phyloP scores from a whole-genome alignment of 2,888 invertebrate genomes.

The Syrphus vitripennis region DNA sequence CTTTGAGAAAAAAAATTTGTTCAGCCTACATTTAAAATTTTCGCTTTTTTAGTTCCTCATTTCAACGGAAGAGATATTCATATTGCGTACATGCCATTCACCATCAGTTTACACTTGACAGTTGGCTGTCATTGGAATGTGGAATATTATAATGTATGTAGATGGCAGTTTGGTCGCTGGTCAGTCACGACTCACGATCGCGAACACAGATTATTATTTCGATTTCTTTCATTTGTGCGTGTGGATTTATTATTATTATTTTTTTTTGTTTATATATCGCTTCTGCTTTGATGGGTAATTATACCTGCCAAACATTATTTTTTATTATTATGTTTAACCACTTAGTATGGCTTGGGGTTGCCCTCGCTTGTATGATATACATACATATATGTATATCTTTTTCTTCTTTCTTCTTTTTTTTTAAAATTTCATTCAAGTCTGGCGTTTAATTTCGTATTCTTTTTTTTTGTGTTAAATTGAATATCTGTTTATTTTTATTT shows the following conservation, averaged over 20 bases:
- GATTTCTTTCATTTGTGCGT: background rate
- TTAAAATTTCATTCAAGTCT: background rate
- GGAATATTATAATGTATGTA: too few species aligned
- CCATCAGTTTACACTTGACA: background rate
- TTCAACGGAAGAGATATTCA: background rate
- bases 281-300: background rate
- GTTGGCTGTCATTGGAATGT: background rate
- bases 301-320: slow-evolving; percentile 1
- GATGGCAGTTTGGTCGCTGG: background rate
- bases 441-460: slow-evolving; percentile 11
- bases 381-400: background rate
- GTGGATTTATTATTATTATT: too few species aligned
- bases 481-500: background rate
- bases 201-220: background rate
- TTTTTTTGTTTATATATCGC: background rate
- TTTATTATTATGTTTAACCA: background rate
- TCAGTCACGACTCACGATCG: background rate
- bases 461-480: background rate
- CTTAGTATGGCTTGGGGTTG: background rate
- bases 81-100: background rate
- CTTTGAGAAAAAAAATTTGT: too few species aligned
- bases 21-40: too few species aligned
- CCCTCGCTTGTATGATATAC: background rate
- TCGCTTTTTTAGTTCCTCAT: background rate
- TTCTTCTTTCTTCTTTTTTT: background rate